Percentiles rank a stretch among this genome's conserved stretches.
Evolutionary conservation across 2,888 invertebrate species (phyloP).

Genomic region (Lepetodrilus schrolli): DNA sequence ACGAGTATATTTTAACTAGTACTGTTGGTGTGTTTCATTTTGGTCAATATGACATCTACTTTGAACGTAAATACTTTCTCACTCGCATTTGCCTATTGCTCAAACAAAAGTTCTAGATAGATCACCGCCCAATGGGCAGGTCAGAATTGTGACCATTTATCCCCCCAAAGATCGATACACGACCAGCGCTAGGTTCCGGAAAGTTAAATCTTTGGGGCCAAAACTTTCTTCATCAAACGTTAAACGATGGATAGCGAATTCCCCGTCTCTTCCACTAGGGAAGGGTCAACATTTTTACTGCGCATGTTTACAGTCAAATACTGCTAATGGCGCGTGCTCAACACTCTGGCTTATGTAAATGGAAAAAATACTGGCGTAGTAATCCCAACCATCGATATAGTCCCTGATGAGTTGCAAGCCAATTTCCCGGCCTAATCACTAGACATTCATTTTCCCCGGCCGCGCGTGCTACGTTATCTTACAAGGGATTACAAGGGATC

Average conservation of each 20-base stretch:
- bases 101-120: too few species aligned
- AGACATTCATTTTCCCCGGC: constrained; percentile 52
- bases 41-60: too few species aligned
- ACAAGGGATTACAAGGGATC: constrained; percentile 39
- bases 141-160: neutral
- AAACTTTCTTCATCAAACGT: constrained; percentile 31
- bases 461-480: constrained; percentile 35
- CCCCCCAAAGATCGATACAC: neutral
- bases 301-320: constrained; percentile 41
- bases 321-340: constrained; percentile 41
- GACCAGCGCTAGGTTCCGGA: constrained; percentile 1
- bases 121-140: too few species aligned
- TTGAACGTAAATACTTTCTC: too few species aligned
- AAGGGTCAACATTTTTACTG: constrained; percentile 34
- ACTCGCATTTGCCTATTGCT: too few species aligned
- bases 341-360: constrained; percentile 37
- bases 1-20: too few species aligned
- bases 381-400: constrained; percentile 38
- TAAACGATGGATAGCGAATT: constrained; percentile 29
- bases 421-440: constrained; percentile 62
- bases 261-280: constrained; percentile 27
- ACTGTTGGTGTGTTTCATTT: too few species aligned
- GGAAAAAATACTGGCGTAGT: constrained; percentile 39
- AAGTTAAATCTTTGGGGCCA: constrained; percentile 28
- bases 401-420: constrained; percentile 57